Percentiles rank a stretch among this genome's conserved stretches.
These are phyloP conservation scores for Coenonympha arcania DNA, from an alignment of 2,888 invertebrate genomes.

Conservation along the genomic window DNA sequence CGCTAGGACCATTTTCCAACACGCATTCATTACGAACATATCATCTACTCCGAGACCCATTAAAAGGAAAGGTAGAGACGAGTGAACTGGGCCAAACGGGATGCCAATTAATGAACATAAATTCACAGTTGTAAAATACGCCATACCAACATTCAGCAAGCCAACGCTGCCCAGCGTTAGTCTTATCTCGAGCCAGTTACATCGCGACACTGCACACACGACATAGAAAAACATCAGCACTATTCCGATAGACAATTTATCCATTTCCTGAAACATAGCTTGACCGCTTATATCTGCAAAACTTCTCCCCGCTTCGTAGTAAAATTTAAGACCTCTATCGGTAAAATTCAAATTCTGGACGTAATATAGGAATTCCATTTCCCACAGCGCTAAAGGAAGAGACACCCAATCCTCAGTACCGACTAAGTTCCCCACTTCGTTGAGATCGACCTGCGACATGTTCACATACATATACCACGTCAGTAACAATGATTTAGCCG, in stretches of 20 bases:
- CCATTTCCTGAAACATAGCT: slow-evolving; percentile 82
- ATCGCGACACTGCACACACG: slow-evolving; percentile 80
- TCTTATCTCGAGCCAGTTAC: slow-evolving; percentile 82
- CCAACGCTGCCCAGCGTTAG: slow-evolving; percentile 80
- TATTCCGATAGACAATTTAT: slow-evolving; percentile 79
- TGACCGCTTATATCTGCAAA: slow-evolving; percentile 83
- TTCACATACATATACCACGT: slow-evolving; percentile 79
- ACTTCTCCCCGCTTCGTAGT: slow-evolving; percentile 78
- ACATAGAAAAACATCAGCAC: slow-evolving; percentile 83
- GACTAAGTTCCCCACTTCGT: slow-evolving; percentile 79
- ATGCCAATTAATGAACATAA: slow-evolving; percentile 81
- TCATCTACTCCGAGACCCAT: slow-evolving; percentile 89
- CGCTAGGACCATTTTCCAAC: slow-evolving; percentile 79
- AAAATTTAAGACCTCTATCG: slow-evolving; percentile 56
- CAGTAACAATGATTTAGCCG: slow-evolving; percentile 77
- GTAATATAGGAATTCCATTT: slow-evolving; percentile 69
- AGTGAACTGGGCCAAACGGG: slow-evolving; percentile 86
- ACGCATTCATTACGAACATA: slow-evolving; percentile 88
- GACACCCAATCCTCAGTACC: slow-evolving; percentile 85
- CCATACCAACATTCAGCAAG: slow-evolving; percentile 80
- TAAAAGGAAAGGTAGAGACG: slow-evolving; percentile 84
- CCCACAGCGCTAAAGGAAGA: slow-evolving; percentile 75
- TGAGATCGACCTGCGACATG: slow-evolving; percentile 78
- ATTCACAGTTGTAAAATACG: slow-evolving; percentile 81
- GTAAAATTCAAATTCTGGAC: slow-evolving; percentile 51